Evolutionary conservation across 2,113 vertebrate species (phyloP).

Genomic region (Triplophysa tibetana): DNA sequence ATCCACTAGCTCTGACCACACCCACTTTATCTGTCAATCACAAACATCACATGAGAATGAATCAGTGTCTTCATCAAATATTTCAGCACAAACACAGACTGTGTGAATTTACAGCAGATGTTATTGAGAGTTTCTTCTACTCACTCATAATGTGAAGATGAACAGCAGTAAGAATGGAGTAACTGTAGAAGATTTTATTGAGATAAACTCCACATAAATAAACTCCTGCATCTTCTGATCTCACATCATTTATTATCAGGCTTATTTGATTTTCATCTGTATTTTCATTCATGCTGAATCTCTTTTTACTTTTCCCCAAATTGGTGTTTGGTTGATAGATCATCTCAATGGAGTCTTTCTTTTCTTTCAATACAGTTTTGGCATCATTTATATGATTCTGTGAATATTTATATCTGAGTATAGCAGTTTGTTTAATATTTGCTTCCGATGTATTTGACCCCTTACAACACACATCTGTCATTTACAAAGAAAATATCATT

Average conservation of each 20-base stretch:
- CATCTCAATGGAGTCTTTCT: too few relatives aligned
- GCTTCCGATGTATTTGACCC: too few relatives aligned
- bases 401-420: not conserved
- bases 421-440: not conserved
- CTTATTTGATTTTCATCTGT: not conserved
- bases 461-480: too few relatives aligned
- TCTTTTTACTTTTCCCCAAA: not conserved
- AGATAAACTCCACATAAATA: constrained; percentile 14
- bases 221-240: constrained; percentile 15
- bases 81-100: not conserved
- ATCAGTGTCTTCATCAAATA: not conserved
- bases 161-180: not conserved
- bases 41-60: too few relatives aligned
- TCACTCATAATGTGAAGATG: not conserved
- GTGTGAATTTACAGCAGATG: not conserved
- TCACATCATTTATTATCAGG: not conserved
- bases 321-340: not conserved
- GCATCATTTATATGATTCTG: not conserved
- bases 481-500: not conserved
- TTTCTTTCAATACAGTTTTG: not conserved
- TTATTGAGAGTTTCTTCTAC: not conserved
- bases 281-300: not conserved
- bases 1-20: too few relatives aligned
- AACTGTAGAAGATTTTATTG: not conserved
- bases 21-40: too few relatives aligned